These are phyloP conservation scores for Thomomys bottae DNA, from an alignment of 2,113 vertebrate genomes.

Conservation along the genomic window DNA sequence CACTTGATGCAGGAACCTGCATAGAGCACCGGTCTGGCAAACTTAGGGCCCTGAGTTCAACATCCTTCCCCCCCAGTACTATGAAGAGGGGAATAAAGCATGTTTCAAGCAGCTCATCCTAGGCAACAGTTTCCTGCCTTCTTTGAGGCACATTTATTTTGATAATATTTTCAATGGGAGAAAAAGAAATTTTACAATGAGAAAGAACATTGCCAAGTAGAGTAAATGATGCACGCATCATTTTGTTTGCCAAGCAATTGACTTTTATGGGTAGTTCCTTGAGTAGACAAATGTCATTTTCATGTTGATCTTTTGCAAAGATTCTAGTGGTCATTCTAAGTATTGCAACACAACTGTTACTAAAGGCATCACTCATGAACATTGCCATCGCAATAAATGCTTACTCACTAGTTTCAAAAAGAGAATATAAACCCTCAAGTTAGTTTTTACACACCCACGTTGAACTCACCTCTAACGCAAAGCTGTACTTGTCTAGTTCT, in stretches of 20 bases:
- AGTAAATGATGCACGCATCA: not conserved
- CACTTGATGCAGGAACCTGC: too few species aligned
- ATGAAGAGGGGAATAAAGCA: too few species aligned
- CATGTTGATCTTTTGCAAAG: not conserved
- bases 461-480: conserved; percentile 85
- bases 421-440: not conserved
- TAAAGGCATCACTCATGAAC: conserved; percentile 22
- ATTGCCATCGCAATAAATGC: not conserved
- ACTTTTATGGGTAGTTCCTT: not conserved
- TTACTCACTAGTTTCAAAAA: conserved; percentile 21
- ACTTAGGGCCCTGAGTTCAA: too few species aligned
- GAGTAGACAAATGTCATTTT: not conserved
- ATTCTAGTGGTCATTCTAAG: not conserved
- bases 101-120: not conserved
- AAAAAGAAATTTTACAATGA: conserved; percentile 4
- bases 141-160: conserved; percentile 35
- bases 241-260: conserved; percentile 25
- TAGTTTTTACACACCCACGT: not conserved
- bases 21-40: too few species aligned
- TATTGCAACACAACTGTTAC: conserved; percentile 30
- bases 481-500: conserved; percentile 80
- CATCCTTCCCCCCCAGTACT: too few species aligned
- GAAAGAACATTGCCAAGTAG: not conserved
- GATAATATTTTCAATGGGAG: not conserved
- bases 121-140: not conserved